These are phyloP conservation scores for Tetramorium alpestre DNA, from an alignment of 1,140 invertebrate species.

Conservation along the genomic window DNA sequence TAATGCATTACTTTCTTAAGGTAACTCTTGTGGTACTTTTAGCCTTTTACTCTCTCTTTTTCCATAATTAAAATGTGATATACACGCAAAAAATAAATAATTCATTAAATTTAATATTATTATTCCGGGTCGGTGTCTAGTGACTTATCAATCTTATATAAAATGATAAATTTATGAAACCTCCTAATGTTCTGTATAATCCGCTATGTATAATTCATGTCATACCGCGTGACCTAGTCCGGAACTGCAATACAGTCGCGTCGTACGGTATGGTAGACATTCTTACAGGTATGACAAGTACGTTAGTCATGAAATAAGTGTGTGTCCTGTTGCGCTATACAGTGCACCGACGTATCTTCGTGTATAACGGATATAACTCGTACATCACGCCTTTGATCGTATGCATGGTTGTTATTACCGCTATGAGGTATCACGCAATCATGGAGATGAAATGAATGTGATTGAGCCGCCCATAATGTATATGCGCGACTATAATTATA, in stretches of 20 bases:
- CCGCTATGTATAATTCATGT: slow-evolving; percentile 49
- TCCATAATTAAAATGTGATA: neutral
- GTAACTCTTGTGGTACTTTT: neutral
- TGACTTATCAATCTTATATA: slow-evolving; percentile 49
- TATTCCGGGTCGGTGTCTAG: neutral
- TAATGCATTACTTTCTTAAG: neutral
- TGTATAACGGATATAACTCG: slow-evolving; percentile 51
- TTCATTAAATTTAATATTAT: slow-evolving; percentile 43
- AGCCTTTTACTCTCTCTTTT: neutral
- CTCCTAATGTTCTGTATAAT: slow-evolving; percentile 44
- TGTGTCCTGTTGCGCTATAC: neutral
- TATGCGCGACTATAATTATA: slow-evolving; percentile 46
- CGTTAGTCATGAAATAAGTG: slow-evolving; percentile 48
- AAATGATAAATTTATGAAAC: slow-evolving; percentile 48
- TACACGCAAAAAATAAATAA: slow-evolving; percentile 7
- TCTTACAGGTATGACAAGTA: slow-evolving; percentile 40
- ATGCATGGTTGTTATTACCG: slow-evolving; percentile 41
- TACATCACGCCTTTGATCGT: slow-evolving; percentile 55
- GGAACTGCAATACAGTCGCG: slow-evolving; percentile 31
- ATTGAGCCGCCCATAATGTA: slow-evolving; percentile 41
- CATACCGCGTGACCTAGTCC: slow-evolving; percentile 36
- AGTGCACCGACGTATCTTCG: slow-evolving; percentile 2
- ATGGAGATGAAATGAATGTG: slow-evolving; percentile 53
- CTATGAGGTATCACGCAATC: slow-evolving; percentile 50
- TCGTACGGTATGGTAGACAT: neutral